These are phyloP conservation scores for Diaprepes abbreviatus DNA, from an alignment of 2,888 invertebrate genomes.

Conservation along the genomic window DNA sequence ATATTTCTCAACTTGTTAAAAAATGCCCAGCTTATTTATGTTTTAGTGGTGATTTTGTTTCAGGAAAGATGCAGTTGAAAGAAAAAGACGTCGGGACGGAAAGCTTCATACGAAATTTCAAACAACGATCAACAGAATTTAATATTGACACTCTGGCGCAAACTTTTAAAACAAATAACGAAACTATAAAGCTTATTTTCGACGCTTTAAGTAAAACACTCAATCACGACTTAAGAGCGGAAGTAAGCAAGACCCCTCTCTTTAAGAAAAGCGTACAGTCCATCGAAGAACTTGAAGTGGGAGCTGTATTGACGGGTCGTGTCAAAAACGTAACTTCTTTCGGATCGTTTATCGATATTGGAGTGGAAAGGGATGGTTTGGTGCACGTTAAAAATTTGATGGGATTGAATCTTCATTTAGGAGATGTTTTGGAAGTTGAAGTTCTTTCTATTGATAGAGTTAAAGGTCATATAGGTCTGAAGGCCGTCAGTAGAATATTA, in stretches of 20 bases:
- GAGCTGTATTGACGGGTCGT: slow-evolving; percentile 79
- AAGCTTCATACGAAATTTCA: slow-evolving; percentile 49
- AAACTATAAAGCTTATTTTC: slow-evolving; percentile 78
- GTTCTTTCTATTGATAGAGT: slow-evolving; percentile 73
- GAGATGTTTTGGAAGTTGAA: slow-evolving; percentile 78
- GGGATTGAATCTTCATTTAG: slow-evolving; percentile 73
- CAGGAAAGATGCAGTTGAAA: slow-evolving; percentile 42
- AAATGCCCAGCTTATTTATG: neutral
- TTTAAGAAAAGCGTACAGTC: slow-evolving; percentile 81
- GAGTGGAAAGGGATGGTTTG: slow-evolving; percentile 79
- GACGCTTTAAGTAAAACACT: slow-evolving; percentile 79
- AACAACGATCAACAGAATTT: slow-evolving; percentile 19
- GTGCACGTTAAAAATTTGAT: slow-evolving; percentile 77
- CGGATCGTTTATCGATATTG: slow-evolving; percentile 92
- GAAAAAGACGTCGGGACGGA: slow-evolving; percentile 50
- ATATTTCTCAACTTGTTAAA: neutral
- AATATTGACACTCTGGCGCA: slow-evolving; percentile 66
- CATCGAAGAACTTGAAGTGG: slow-evolving; percentile 75
- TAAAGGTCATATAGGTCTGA: slow-evolving; percentile 70
- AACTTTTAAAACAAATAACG: slow-evolving; percentile 73
- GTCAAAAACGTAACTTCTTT: slow-evolving; percentile 90
- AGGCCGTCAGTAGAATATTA: slow-evolving; percentile 54
- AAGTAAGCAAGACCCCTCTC: slow-evolving; percentile 75
- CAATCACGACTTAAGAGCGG: slow-evolving; percentile 82
- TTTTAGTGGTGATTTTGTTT: no score